Conservation (phyloP, 2,888 invertebrate genomes). For the Chrysotoxum bicinctum region DNA sequence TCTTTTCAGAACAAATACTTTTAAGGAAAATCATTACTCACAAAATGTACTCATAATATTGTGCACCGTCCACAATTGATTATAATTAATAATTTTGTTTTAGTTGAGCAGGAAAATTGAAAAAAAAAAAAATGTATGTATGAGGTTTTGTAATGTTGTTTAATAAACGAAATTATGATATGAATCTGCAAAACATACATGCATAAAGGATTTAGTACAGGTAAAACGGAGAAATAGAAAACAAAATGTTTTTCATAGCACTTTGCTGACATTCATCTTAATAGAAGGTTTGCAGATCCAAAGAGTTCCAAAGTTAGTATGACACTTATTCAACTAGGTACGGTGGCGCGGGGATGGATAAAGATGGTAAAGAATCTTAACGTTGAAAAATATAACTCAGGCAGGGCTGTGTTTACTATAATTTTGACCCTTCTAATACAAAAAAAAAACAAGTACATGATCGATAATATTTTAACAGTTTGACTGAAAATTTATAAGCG, state of each 20-base stretch:
- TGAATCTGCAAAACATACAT: not conserved
- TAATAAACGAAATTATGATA: not conserved
- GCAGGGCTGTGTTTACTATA: no score
- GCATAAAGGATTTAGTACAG: not conserved
- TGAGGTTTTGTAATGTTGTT: not conserved
- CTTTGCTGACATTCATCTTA: not conserved
- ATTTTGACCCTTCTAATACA: no score
- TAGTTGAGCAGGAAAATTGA: not conserved
- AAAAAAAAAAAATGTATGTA: not conserved
- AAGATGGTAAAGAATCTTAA: no score
- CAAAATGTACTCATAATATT: conserved; percentile 54
- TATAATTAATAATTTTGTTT: conserved; percentile 20
- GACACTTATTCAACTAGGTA: no score
- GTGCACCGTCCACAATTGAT: conserved; percentile 65
- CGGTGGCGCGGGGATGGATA: no score
- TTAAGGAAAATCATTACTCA: conserved; percentile 28
- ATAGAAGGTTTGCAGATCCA: not conserved
- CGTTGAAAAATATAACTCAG: no score
- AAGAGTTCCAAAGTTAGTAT: not conserved
- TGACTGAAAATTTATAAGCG: no score
- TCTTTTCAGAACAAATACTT: conserved; percentile 46
- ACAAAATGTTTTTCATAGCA: not conserved
- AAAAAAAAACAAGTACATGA: no score
- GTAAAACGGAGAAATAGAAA: not conserved
- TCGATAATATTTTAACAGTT: no score